Evolutionary conservation across 2,797 vertebrate genomes (phyloP).

Genomic region (Myotis planiceps): DNA sequence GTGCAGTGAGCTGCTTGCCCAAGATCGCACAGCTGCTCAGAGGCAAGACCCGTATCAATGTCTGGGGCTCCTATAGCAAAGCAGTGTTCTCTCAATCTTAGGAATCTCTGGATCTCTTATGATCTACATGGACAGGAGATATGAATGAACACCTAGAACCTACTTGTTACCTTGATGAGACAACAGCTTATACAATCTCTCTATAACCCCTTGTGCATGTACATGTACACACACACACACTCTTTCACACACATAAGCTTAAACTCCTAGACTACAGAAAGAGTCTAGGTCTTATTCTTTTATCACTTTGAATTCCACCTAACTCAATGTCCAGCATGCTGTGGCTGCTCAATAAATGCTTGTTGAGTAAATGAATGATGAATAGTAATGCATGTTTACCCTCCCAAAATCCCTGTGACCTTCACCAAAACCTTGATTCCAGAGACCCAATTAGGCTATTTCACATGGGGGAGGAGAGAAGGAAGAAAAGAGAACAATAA

Average conservation of each 20-base stretch:
- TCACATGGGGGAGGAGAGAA: background rate
- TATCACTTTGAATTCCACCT: background rate
- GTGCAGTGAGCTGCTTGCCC: background rate
- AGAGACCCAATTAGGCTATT: background rate
- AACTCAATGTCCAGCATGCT: background rate
- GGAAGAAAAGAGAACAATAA: background rate
- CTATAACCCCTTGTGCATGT: background rate
- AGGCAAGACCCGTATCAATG: background rate
- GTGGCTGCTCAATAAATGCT: background rate
- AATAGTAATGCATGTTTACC: background rate
- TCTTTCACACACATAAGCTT: background rate
- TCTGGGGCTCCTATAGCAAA: background rate
- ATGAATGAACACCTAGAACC: background rate
- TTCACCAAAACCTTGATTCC: constrained; percentile 27
- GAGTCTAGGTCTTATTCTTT: background rate
- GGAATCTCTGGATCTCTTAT: background rate
- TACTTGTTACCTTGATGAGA: background rate
- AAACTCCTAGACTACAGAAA: background rate
- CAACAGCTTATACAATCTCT: background rate
- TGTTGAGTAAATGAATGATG: background rate
- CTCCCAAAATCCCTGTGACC: background rate
- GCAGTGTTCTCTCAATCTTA: background rate
- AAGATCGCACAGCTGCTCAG: background rate
- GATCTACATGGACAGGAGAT: background rate
- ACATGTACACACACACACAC: too few relatives aligned